Evolutionary conservation across 1,140 invertebrate species (phyloP), one percentile per base, ranked within the genome.

Genomic region (Panulirus ornatus): DNA sequence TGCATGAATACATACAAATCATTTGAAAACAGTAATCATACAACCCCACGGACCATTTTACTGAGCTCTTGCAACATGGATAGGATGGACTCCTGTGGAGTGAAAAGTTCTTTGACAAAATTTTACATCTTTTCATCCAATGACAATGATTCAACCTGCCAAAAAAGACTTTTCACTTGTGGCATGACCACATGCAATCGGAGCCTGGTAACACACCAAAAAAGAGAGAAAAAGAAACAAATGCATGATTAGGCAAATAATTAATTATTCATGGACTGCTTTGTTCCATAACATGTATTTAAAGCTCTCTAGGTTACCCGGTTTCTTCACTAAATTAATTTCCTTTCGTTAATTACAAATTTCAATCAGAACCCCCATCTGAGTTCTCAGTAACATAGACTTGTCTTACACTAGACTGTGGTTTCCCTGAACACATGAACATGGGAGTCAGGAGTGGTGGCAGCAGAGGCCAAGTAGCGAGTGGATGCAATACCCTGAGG

Each of bases 341-440:
- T 30, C 2, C n/a, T 63, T 27, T 27, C 6, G 2, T 22, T 58
- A 19, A 63, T 63, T 3, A 63, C 58, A 27, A 63, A 3, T 63
- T 63, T 63, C 0, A 27, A 63, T 22, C 30, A 2, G 30, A 30
- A 27, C 9, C 8, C 19, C n/a, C n/a, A 63, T 22, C 6, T 63
- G 22, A 27, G 58, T 2, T 19, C 22, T 63, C 58, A 63, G n/a
- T 63, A 30, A 63, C 11, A 27, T 63, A 27, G 58, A 87, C 44
- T 66, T 54, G 75, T 63, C 75, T 27, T 40, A 44, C 40, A 78
- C 75, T 87, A 87, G 34, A 87, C 84, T 63, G 84, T 87, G 14
- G 84, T 87, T 51, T 87, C 84, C 84, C 84, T 87, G 84, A 87
- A 87, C 58, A 87, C 75, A 78, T 87, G 73, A 38, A 42, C 34